These are phyloP conservation scores for Dorcus parallelipipedus DNA, from an alignment of 2,888 invertebrate species.

Conservation along the genomic window DNA sequence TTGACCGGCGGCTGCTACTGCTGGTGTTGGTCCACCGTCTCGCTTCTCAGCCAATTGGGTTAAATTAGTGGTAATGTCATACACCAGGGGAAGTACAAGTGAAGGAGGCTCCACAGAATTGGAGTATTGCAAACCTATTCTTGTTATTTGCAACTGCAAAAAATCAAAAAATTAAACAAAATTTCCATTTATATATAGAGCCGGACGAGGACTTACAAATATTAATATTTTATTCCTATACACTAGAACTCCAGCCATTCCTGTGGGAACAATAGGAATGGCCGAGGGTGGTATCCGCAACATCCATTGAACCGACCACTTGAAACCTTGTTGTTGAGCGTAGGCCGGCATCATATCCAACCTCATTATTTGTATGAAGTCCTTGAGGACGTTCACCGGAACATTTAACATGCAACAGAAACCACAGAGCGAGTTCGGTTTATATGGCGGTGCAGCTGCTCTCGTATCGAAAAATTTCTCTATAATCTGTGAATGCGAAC, in stretches of 20 bases:
- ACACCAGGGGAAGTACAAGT: conserved; percentile 83
- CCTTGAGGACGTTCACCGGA: conserved; percentile 82
- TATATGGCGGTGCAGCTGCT: conserved; percentile 87
- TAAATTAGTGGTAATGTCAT: conserved; percentile 81
- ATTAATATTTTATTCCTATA: conserved; percentile 86
- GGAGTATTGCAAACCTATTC: conserved; percentile 60
- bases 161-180: conserved; percentile 3
- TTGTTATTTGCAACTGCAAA: conserved; percentile 69
- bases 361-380: conserved; percentile 85
- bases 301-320: conserved; percentile 91
- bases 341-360: conserved; percentile 60
- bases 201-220: conserved; percentile 64
- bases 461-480: conserved; percentile 91
- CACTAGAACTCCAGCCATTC: conserved; percentile 82
- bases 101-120: conserved; percentile 65
- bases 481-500: conserved; percentile 58
- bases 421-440: conserved; percentile 82
- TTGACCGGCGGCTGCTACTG: conserved; percentile 61
- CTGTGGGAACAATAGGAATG: conserved; percentile 83
- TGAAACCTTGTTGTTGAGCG: conserved; percentile 62
- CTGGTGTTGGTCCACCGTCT: conserved; percentile 61
- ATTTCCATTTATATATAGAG: not conserved
- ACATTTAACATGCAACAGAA: conserved; percentile 83
- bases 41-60: conserved; percentile 84
- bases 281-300: conserved; percentile 88